Evolutionary conservation across 2,888 invertebrate genomes (phyloP).

Genomic region (Homarus gammarus): DNA sequence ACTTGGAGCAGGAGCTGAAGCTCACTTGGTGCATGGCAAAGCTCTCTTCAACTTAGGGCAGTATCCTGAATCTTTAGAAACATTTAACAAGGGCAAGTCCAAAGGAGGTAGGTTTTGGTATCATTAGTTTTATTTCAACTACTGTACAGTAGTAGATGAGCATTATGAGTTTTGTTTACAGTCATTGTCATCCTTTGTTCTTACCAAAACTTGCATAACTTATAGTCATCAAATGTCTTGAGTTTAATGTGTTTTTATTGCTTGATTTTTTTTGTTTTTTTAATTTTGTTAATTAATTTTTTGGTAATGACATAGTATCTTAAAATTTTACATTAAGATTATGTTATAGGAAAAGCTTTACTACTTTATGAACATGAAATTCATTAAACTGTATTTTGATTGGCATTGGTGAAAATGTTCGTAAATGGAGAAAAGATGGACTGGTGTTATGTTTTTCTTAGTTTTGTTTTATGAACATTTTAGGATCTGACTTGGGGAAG

Average conservation of each 20-base stretch:
- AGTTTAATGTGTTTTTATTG: neutral
- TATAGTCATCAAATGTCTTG: neutral
- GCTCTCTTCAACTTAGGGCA: constrained; percentile 59
- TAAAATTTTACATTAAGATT: neutral
- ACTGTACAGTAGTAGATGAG: neutral
- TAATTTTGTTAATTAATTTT: neutral
- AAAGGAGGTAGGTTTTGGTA: constrained; percentile 34
- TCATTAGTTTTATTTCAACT: neutral
- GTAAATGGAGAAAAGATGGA: too few species aligned
- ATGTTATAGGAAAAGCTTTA: too few species aligned
- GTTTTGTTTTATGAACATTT: neutral
- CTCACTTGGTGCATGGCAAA: constrained; percentile 59
- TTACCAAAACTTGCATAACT: too few species aligned
- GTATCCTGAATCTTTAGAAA: constrained; percentile 39
- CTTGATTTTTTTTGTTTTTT: neutral
- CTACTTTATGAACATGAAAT: too few species aligned
- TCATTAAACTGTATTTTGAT: too few species aligned
- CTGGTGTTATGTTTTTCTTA: too few species aligned
- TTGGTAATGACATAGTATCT: neutral
- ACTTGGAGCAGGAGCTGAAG: constrained; percentile 44
- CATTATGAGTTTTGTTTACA: too few species aligned
- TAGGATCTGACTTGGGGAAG: constrained; percentile 32
- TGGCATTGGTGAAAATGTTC: too few species aligned
- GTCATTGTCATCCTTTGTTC: too few species aligned
- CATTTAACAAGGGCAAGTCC: constrained; percentile 47